Percentiles rank a stretch among this genome's conserved stretches.
phyloP scores from a whole-genome alignment of 2,797 vertebrate genomes.

The Propithecus deckenii region DNA sequence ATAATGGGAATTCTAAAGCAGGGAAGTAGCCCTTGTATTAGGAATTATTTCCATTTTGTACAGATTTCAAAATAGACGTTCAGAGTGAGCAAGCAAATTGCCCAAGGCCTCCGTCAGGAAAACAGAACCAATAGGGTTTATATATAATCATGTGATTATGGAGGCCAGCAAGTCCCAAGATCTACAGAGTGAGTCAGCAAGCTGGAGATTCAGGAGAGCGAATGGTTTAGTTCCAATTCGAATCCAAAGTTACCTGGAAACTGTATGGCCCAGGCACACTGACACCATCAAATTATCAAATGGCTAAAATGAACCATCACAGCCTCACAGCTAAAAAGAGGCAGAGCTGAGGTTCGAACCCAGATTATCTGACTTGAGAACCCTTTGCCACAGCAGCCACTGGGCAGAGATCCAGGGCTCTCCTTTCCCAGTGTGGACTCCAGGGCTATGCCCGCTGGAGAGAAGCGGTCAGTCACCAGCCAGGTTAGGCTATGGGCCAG shows the following conservation, averaged over 20 bases:
- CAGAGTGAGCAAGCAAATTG: constrained; percentile 20
- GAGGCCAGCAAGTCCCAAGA: not conserved
- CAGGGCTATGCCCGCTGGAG: not conserved
- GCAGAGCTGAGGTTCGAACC: not conserved
- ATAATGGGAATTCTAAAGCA: constrained; percentile 9
- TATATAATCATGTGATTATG: not conserved
- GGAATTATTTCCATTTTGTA: constrained; percentile 16
- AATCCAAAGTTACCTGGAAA: not conserved
- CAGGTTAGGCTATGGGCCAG: not conserved
- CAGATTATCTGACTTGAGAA: not conserved
- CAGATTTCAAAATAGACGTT: constrained; percentile 33
- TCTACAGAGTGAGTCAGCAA: not conserved
- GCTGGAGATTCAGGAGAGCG: not conserved
- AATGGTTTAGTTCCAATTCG: not conserved
- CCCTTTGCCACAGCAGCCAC: not conserved
- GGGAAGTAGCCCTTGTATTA: not conserved
- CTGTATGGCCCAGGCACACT: not conserved
- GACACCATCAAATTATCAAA: not conserved
- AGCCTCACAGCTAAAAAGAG: not conserved
- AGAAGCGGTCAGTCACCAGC: not conserved
- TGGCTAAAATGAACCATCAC: not conserved
- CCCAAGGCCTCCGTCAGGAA: not conserved
- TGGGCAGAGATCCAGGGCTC: not conserved
- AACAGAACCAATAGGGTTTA: not conserved
- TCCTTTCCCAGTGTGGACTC: not conserved